Percentiles rank a stretch among this genome's conserved stretches.
Conservation (phyloP, 30 jellyfish, hydroid and myxozoan species). For the Pseudorhiza aurosa region DNA sequence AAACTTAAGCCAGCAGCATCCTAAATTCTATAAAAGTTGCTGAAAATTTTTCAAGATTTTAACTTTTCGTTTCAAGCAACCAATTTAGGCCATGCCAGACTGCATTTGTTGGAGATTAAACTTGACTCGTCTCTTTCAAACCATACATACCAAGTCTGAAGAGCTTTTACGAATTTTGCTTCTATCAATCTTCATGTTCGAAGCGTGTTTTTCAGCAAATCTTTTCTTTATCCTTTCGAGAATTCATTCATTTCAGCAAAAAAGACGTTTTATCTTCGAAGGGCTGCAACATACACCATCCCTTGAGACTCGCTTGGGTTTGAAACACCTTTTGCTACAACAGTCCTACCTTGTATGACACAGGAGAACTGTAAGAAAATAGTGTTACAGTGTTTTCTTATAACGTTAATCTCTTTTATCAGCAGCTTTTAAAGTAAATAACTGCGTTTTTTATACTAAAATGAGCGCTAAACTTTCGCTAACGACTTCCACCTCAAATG, state of each 20-base stretch:
- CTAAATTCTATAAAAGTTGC: no score
- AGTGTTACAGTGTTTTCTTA: not conserved
- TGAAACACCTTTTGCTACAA: not conserved
- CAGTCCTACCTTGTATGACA: not conserved
- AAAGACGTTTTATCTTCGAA: not conserved
- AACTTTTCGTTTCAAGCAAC: no score
- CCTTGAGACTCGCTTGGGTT: conserved; percentile 2
- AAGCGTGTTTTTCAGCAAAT: not conserved
- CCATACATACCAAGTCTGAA: conserved; percentile 87
- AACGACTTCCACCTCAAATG: not conserved
- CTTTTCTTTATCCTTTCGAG: not conserved
- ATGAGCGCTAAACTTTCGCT: not conserved
- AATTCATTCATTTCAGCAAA: conserved; percentile 1
- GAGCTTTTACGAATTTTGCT: conserved; percentile 86
- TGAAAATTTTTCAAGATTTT: no score
- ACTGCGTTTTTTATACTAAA: not conserved
- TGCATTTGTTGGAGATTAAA: no score
- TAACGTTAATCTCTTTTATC: not conserved
- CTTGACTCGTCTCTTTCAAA: no score
- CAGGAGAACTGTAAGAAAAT: not conserved
- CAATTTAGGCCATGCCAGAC: no score
- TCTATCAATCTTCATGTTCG: conserved; percentile 89
- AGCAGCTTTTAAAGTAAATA: not conserved
- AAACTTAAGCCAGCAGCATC: no score
- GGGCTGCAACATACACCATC: conserved; percentile 9